phyloP scores from a whole-genome alignment of 2,888 invertebrate species.

The Phaedon cochleariae region DNA sequence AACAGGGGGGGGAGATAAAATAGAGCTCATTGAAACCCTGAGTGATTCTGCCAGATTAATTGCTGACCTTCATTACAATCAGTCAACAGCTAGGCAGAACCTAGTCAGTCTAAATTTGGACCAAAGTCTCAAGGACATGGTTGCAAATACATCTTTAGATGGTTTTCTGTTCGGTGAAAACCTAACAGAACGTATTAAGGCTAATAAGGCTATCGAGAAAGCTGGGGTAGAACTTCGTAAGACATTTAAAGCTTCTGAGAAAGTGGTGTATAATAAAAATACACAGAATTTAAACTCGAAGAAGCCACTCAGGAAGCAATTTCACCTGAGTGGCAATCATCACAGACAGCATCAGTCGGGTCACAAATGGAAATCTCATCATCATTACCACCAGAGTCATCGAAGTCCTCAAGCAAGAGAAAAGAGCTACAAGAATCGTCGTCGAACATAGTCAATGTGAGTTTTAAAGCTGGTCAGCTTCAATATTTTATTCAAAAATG shows the following conservation, averaged over 20 bases:
- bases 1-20: background rate
- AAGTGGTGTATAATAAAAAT: too few species aligned
- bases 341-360: too few species aligned
- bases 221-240: too few species aligned
- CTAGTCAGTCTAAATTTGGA: slow-evolving; percentile 15
- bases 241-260: too few species aligned
- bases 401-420: too few species aligned
- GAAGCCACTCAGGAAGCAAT: slow-evolving; percentile 3
- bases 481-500: too few species aligned
- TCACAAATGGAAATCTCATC: too few species aligned
- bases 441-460: too few species aligned
- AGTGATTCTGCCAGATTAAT: slow-evolving; percentile 11
- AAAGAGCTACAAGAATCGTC: too few species aligned
- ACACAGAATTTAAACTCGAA: background rate
- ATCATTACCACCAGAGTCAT: too few species aligned
- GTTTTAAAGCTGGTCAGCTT: too few species aligned
- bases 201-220: background rate
- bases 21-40: slow-evolving; percentile 6
- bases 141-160: slow-evolving; percentile 6
- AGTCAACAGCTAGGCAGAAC: slow-evolving; percentile 14
- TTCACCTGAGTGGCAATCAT: too few species aligned
- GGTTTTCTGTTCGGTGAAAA: slow-evolving; percentile 18
- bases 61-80: slow-evolving; percentile 11
- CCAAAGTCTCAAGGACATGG: slow-evolving; percentile 13
- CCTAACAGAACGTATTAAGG: slow-evolving; percentile 7